These are phyloP conservation scores for Geothlypis trichas DNA, from an alignment of 2,113 vertebrate genomes.

Conservation along the genomic window DNA sequence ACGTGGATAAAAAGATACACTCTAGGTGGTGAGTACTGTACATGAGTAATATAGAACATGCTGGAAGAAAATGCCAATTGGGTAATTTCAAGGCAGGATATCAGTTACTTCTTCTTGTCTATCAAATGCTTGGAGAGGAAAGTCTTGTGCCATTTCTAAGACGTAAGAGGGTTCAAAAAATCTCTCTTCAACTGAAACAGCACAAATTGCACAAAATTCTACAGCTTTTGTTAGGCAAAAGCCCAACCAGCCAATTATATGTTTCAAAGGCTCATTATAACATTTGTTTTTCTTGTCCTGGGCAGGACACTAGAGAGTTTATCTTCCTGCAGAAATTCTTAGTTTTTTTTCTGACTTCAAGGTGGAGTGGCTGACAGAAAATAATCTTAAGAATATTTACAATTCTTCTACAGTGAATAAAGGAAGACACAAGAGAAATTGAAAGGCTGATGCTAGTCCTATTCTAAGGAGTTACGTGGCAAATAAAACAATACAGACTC, in stretches of 20 bases:
- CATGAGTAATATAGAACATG: accelerated
- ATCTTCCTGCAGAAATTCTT: not conserved
- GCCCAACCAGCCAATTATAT: not conserved
- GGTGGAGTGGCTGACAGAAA: not conserved
- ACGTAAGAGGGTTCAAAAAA: not conserved
- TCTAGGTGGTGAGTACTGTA: not conserved
- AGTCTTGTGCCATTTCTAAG: not conserved
- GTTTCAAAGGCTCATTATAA: not conserved
- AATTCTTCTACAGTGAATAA: not conserved
- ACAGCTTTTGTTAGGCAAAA: not conserved
- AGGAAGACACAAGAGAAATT: not conserved
- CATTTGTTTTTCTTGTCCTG: not conserved
- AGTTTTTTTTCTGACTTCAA: not conserved
- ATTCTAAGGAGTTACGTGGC: not conserved
- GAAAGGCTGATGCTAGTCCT: not conserved
- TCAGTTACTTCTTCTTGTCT: not conserved
- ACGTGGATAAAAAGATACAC: not conserved
- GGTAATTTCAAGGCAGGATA: not conserved
- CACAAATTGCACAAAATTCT: not conserved
- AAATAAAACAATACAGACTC: not conserved
- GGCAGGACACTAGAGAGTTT: not conserved
- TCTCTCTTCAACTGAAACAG: not conserved
- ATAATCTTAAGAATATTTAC: not conserved
- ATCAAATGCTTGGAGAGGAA: not conserved
- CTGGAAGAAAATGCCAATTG: not conserved